Evolutionary conservation across 2,888 invertebrate genomes (phyloP).

Genomic region (Clanis bilineata): DNA sequence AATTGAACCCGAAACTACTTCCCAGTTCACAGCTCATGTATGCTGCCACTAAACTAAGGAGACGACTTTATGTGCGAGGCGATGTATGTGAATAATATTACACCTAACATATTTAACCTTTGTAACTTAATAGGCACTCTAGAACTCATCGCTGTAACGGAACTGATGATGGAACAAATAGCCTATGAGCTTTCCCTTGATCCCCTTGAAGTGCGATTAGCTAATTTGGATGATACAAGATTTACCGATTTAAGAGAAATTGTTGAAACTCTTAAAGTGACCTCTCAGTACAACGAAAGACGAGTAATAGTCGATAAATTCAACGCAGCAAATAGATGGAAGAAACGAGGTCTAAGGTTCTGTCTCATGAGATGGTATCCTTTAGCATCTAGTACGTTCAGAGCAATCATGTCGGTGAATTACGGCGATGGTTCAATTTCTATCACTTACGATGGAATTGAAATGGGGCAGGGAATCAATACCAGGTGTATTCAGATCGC

Average conservation of each 20-base stretch:
- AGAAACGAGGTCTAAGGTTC: constrained; percentile 84
- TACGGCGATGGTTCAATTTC: constrained; percentile 82
- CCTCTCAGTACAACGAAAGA: constrained; percentile 77
- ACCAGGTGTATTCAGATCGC: constrained; percentile 87
- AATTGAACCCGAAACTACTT: no score
- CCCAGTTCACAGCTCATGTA: no score
- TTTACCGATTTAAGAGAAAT: constrained; percentile 59
- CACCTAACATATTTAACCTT: no score
- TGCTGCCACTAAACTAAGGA: no score
- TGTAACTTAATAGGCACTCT: constrained; percentile 57
- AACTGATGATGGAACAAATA: constrained; percentile 85
- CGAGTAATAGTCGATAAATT: constrained; percentile 72
- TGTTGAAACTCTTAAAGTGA: constrained; percentile 73
- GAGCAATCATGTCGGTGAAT: constrained; percentile 82
- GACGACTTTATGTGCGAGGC: no score
- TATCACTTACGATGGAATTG: constrained; percentile 83
- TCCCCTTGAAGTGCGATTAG: constrained; percentile 76
- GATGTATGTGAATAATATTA: no score
- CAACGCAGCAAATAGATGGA: constrained; percentile 86
- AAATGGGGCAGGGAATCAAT: constrained; percentile 87
- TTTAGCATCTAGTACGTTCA: constrained; percentile 43
- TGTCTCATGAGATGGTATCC: constrained; percentile 83
- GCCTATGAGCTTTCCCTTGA: constrained; percentile 76
- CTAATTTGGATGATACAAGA: constrained; percentile 65
- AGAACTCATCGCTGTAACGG: constrained; percentile 80